Evolutionary conservation across 2,113 vertebrate genomes (phyloP), one percentile per base, ranked within the genome.

Genomic region (Nerophis lumbriciformis): DNA sequence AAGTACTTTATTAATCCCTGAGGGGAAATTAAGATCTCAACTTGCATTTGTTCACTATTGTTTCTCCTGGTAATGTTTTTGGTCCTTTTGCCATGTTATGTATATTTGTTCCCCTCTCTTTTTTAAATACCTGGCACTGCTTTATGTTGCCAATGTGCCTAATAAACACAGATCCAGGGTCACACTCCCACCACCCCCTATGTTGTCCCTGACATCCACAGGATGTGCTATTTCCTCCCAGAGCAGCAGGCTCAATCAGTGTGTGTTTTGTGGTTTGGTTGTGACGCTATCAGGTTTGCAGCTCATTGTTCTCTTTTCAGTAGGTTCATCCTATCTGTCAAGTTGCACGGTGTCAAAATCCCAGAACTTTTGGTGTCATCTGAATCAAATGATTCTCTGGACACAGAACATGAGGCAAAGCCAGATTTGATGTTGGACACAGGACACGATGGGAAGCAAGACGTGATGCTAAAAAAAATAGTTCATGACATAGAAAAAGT

Each of bases 191-290:
- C 19, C 19, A 19, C 9, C 5, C 47, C 28, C 61, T 28, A 6
- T 28, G 12, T n/a, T 57, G 36, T 16, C 63, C 69, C 59, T 55
- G 50, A 59, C 65, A 48, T 19, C 60, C 50, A 28, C 38, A 61
- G 61, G 57, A 75, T 48, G 48, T 44, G 48, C 63, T 52, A 60
- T 75, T 83, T 81, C 74, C 84, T 79, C 19, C 64, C 36, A 52
- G 36, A 66, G 60, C 60, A 66, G 69, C 19, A 66, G 47, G 45
- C 61, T 81, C 63, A 68, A 59, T 83, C 79, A 65, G 44, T 69
- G 59, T 35, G 57, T 63, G 57, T 65, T 35, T 59, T 63, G 61
- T 68, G 68, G 55, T 52, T 72, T 71, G 56, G 53, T 16, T 42
- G 10, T 75, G 69, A 15, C 72, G 44, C 45, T 69, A 53, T 50